Conservation (phyloP, 53 echinoderm and acorn worm genomes). For the Henricia sp. region DNA sequence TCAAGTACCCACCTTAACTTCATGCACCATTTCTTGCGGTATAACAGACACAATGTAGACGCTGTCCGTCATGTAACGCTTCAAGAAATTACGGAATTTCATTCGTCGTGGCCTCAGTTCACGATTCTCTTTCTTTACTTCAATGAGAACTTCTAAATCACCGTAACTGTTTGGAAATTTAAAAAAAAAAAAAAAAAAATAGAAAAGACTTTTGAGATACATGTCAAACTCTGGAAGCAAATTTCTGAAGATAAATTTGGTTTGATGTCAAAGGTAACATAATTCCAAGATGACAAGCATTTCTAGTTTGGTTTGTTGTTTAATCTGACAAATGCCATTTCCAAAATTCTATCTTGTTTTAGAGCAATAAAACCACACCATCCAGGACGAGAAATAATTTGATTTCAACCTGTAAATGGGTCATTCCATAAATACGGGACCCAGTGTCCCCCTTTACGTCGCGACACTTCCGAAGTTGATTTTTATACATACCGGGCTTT, state of each 20-base stretch:
- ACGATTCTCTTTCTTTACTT: slow-evolving; percentile 87
- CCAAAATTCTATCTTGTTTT: neutral
- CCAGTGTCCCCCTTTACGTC: too few species aligned
- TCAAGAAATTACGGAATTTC: slow-evolving; percentile 67
- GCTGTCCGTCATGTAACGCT: slow-evolving; percentile 72
- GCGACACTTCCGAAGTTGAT: too few species aligned
- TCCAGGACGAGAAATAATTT: too few species aligned
- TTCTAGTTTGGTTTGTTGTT: too few species aligned
- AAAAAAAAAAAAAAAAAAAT: neutral
- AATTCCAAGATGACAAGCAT: too few species aligned
- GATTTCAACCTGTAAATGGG: too few species aligned
- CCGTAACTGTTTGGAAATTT: slow-evolving; percentile 66
- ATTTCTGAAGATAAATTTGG: too few species aligned
- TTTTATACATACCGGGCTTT: too few species aligned
- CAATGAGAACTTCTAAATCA: slow-evolving; percentile 82
- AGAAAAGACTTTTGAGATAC: neutral
- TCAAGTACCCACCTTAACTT: slow-evolving; percentile 73
- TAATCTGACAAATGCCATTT: too few species aligned
- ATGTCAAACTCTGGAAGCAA: too few species aligned
- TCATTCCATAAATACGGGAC: too few species aligned
- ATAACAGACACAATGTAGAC: slow-evolving; percentile 87
- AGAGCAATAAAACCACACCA: neutral
- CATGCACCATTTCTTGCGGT: slow-evolving; percentile 91
- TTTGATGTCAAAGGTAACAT: too few species aligned
- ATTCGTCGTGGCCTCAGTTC: slow-evolving; percentile 50